Conservation (phyloP, 2,113 vertebrate species). For the Globicephala melas region DNA sequence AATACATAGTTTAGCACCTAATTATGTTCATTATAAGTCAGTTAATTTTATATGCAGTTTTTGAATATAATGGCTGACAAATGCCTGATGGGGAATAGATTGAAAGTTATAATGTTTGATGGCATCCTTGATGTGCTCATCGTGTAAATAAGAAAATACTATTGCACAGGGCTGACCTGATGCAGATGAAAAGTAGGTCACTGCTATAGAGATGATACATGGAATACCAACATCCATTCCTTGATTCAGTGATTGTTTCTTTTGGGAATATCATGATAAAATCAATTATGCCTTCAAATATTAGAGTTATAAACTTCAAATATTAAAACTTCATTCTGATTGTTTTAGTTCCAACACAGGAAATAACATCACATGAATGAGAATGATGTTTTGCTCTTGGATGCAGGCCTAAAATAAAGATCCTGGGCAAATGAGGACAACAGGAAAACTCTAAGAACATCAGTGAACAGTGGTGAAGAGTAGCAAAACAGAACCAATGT, state of each 20-base stretch:
- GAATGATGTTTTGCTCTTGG: neutral
- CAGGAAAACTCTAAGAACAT: neutral
- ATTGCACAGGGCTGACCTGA: neutral
- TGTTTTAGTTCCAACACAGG: slow-evolving; percentile 26
- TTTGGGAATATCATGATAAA: neutral
- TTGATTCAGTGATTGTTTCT: neutral
- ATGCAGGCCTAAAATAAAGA: neutral
- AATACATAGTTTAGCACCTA: neutral
- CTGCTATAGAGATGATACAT: neutral
- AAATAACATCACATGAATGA: slow-evolving; percentile 4
- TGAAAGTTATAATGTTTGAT: neutral
- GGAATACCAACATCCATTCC: neutral
- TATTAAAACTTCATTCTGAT: neutral
- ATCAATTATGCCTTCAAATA: neutral
- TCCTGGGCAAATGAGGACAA: neutral
- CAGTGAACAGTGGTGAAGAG: neutral
- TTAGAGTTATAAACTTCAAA: neutral
- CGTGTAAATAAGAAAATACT: neutral
- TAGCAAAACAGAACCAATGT: neutral
- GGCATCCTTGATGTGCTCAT: neutral
- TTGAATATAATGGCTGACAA: neutral
- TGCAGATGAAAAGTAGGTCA: neutral
- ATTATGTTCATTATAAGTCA: neutral
- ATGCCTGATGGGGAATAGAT: neutral
- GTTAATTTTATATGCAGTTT: neutral